Conservation (phyloP, 2,113 vertebrate genomes). For the Delphinus delphis region DNA sequence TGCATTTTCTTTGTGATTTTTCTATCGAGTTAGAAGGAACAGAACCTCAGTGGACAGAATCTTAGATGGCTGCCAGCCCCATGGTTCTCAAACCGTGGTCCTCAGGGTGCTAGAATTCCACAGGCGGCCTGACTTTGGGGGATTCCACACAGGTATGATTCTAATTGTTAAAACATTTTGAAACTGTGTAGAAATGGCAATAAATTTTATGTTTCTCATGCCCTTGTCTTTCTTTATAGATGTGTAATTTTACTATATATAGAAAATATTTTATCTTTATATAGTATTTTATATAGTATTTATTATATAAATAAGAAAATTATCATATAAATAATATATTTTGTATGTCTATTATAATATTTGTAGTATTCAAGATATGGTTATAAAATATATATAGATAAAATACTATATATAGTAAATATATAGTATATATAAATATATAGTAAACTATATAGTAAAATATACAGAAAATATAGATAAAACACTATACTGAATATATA, state of each 20-base stretch:
- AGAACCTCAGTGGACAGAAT: neutral
- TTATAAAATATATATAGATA: neutral
- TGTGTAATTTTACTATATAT: neutral
- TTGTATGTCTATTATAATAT: neutral
- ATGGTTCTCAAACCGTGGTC: neutral
- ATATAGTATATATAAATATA: neutral
- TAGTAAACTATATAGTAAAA: neutral
- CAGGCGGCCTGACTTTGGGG: fast-evolving
- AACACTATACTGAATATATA: neutral
- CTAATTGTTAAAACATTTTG: neutral
- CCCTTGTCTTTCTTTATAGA: neutral
- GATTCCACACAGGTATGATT: fast-evolving
- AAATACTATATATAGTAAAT: neutral
- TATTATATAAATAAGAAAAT: neutral
- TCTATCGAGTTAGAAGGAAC: neutral
- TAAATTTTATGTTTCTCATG: neutral
- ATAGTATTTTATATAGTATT: neutral
- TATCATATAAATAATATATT: too few species aligned
- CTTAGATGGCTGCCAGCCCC: neutral
- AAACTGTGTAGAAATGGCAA: neutral
- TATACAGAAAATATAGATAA: neutral
- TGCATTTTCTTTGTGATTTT: neutral
- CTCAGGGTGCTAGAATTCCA: neutral
- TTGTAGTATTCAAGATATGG: neutral
- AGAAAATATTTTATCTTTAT: neutral